Evolutionary conservation across 2,113 vertebrate genomes (phyloP).

Genomic region (Corvus cornix): DNA sequence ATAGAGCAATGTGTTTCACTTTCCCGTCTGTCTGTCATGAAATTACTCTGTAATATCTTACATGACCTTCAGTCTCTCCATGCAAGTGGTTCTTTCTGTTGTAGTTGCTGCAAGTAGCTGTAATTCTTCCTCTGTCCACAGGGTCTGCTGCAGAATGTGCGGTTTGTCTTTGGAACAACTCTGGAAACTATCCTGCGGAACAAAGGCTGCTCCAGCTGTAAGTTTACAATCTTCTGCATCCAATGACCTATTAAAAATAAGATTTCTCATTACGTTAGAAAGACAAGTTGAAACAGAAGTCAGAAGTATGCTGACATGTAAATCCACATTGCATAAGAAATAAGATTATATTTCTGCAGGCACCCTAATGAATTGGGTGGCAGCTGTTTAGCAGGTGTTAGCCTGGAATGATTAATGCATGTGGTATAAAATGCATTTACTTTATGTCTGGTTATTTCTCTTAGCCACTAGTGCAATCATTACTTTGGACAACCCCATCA

Average conservation of each 20-base stretch:
- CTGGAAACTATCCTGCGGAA: slow-evolving; percentile 91
- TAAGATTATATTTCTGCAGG: slow-evolving; percentile 29
- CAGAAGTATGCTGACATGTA: slow-evolving; percentile 16
- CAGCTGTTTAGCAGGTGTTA: slow-evolving; percentile 52
- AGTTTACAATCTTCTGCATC: slow-evolving; percentile 54
- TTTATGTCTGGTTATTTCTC: neutral
- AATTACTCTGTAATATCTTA: neutral
- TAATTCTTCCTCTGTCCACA: slow-evolving; percentile 71
- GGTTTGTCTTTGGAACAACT: slow-evolving; percentile 93
- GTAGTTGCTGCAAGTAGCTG: neutral
- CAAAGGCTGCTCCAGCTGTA: slow-evolving; percentile 93
- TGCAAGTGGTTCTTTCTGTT: neutral
- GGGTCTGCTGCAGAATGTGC: slow-evolving; percentile 96
- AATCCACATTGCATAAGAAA: slow-evolving; percentile 15
- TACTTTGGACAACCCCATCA: slow-evolving; percentile 88
- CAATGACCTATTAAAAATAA: slow-evolving; percentile 44
- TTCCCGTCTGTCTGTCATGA: neutral
- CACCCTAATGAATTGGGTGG: neutral
- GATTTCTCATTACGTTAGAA: neutral
- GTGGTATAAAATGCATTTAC: neutral
- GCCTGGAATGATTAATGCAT: neutral
- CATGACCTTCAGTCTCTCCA: neutral
- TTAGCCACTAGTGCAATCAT: slow-evolving; percentile 80
- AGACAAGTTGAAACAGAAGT: slow-evolving; percentile 23
- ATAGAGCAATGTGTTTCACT: neutral